These are phyloP conservation scores for Oedothorax gibbosus DNA, from an alignment of 1,140 invertebrate species.

Conservation along the genomic window DNA sequence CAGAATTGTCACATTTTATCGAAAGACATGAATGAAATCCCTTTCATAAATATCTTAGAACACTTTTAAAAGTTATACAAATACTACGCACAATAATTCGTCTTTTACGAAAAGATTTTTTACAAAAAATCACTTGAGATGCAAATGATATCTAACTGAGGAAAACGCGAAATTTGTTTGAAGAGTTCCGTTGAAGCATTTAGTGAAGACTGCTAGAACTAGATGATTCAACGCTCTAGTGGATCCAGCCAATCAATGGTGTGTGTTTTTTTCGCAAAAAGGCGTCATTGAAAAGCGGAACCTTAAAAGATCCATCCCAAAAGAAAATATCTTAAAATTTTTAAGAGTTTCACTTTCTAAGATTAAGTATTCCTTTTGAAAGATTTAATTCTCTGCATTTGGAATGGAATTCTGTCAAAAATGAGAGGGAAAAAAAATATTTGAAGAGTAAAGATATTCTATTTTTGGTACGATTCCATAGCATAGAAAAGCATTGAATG, in stretches of 20 bases:
- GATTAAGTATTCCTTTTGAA: too few relatives aligned
- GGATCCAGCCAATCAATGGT: slow-evolving; percentile 28
- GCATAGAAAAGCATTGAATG: too few relatives aligned
- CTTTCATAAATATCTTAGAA: too few relatives aligned
- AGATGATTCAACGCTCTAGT: slow-evolving; percentile 24
- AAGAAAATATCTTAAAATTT: slow-evolving; percentile 8
- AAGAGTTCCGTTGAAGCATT: slow-evolving; percentile 8
- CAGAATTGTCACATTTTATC: too few relatives aligned
- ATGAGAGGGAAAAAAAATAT: too few relatives aligned
- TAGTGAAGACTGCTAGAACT: not conserved
- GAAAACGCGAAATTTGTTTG: slow-evolving; percentile 1
- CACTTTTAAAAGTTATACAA: too few relatives aligned
- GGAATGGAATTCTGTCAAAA: too few relatives aligned
- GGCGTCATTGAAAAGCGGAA: not conserved
- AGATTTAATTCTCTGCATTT: too few relatives aligned
- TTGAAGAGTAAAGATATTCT: too few relatives aligned
- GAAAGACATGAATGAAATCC: too few relatives aligned
- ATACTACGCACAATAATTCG: slow-evolving; percentile 18
- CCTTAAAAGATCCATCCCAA: slow-evolving; percentile 14
- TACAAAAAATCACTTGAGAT: slow-evolving; percentile 3
- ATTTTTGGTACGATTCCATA: too few relatives aligned
- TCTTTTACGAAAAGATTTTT: too few relatives aligned
- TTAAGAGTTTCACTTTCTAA: slow-evolving; percentile 7
- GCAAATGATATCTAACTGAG: slow-evolving; percentile 15
- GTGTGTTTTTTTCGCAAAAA: not conserved